Evolutionary conservation across 2,113 vertebrate genomes (phyloP), one percentile per base, ranked within the genome.

Genomic region (Pyxicephalus adspersus): DNA sequence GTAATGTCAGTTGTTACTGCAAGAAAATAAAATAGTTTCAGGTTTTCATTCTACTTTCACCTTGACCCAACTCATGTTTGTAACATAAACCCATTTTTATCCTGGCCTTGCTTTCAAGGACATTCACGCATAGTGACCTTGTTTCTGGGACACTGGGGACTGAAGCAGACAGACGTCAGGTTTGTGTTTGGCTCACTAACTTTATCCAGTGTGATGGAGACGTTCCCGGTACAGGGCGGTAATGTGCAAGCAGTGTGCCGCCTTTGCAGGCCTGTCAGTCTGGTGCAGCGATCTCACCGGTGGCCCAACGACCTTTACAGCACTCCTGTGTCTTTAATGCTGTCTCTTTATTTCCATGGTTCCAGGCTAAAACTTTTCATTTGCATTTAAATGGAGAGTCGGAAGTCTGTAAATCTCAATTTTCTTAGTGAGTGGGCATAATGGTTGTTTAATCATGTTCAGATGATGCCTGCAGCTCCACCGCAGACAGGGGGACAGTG

Each of bases 351-450:
- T n/a, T 88, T 86, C 86, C 82, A 50, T 2, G 19, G 86, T 86
- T 89, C 87, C 17, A 0, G 85, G 85, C 58, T 16, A 83, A 84
- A 85, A 83, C 0, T 0, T 65, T 70, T 0, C 83, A 91, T 92
- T 92, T 92, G 89, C 91, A 92, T 93, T 90, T 92, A 90, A 92
- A 92, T 91, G 85, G 86, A 89, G 88, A 65, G 86, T 85, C 84
- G 85, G 85, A 87, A 83, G 51, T 86, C 86, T 86, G 89, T 90
- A 91, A 92, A 90, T 87, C 90, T 91, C 85, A 77, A 64, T 88
- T 91, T 91, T 86, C 74, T 51, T 55, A 64, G 84, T 0, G 0
- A 78, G 4, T 73, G 85, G 84, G 80, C 73, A 84, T 85, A 86
- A 88, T 83, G 88, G 90, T 76, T 85, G 84, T 90, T 92, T 91